Evolutionary conservation across 2,797 vertebrate species (phyloP).

Genomic region (Ibycter americanus): DNA sequence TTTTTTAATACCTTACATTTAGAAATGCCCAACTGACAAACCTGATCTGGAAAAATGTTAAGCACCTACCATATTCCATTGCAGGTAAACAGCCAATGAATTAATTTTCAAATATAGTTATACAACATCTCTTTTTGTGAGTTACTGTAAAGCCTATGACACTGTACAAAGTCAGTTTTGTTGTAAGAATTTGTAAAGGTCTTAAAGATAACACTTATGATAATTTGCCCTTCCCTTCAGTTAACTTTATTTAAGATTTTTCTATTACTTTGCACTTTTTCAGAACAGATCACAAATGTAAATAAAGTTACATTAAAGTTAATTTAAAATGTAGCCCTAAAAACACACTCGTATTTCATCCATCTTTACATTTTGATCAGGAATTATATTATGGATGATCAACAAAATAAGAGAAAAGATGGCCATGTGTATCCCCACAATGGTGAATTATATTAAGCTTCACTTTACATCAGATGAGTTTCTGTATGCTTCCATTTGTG

Average conservation of each 20-base stretch:
- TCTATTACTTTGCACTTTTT: background rate
- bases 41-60: background rate
- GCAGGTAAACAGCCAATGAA: background rate
- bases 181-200: background rate
- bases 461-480: constrained; percentile 2
- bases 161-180: background rate
- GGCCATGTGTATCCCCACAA: background rate
- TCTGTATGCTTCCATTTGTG: constrained; percentile 16
- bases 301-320: background rate
- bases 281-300: background rate
- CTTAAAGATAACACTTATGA: background rate
- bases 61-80: background rate
- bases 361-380: background rate
- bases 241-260: background rate
- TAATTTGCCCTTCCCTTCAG: background rate
- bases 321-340: background rate
- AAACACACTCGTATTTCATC: background rate
- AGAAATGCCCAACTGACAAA: background rate
- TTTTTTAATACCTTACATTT: background rate
- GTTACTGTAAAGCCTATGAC: background rate
- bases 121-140: background rate
- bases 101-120: background rate
- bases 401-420: background rate
- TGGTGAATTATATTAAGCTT: background rate
- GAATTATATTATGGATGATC: background rate